Evolutionary conservation across 1,140 invertebrate species (phyloP).

Genomic region (Harpegnathos saltator): DNA sequence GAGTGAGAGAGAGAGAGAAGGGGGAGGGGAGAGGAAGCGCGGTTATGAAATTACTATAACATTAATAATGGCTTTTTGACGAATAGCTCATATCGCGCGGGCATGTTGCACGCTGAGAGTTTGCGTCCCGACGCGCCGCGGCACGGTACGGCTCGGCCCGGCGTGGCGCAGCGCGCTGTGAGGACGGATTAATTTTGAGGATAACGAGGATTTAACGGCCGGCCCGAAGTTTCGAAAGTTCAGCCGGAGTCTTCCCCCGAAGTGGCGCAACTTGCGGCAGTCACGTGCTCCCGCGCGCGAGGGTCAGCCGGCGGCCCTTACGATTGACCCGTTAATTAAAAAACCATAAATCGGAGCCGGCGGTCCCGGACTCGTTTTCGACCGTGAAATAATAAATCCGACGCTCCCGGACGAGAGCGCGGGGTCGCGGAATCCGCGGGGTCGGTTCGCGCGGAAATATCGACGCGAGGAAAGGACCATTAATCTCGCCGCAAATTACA

Average conservation of each 20-base stretch:
- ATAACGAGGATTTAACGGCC: constrained; percentile 71
- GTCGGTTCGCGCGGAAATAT: no score
- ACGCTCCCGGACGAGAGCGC: no score
- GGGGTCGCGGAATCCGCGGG: no score
- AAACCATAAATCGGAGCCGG: not conserved
- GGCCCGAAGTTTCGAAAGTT: constrained; percentile 65
- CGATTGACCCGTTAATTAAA: constrained; percentile 64
- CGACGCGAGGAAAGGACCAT: no score
- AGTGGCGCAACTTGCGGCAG: constrained; percentile 44
- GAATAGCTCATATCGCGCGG: constrained; percentile 51
- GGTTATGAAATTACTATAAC: constrained; percentile 4
- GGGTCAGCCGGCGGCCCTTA: constrained; percentile 41
- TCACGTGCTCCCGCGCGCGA: constrained; percentile 42
- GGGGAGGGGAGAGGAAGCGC: no score
- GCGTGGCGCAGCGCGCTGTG: not conserved
- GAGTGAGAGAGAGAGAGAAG: no score
- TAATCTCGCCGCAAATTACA: not conserved
- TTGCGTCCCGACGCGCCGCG: not conserved
- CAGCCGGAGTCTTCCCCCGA: constrained; percentile 35
- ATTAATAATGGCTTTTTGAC: constrained; percentile 66
- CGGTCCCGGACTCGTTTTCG: no score
- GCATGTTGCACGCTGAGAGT: constrained; percentile 52
- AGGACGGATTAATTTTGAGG: constrained; percentile 67
- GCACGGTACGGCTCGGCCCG: no score
- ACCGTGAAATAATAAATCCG: not conserved